Conservation (phyloP, 2,888 invertebrate genomes). For the Hirtodrosophila cameraria region DNA sequence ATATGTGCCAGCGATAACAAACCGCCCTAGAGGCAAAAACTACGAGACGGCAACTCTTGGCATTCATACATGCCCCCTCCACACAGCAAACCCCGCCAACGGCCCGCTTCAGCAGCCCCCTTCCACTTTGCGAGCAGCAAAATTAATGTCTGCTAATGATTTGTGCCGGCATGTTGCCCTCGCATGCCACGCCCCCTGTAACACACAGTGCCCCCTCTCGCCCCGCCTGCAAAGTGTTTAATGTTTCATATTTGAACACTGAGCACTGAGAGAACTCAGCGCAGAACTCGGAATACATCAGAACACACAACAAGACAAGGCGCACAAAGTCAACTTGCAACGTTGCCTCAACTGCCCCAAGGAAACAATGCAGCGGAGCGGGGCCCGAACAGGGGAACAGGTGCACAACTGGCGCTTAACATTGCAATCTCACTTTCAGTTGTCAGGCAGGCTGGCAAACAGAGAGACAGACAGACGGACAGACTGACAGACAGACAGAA, state of each 20-base stretch:
- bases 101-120: neutral
- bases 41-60: slow-evolving; percentile 40
- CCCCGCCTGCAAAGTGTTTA: slow-evolving; percentile 67
- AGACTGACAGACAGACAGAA: slow-evolving; percentile 1
- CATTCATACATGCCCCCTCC: neutral
- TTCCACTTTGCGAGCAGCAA: slow-evolving; percentile 48
- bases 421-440: slow-evolving; percentile 66
- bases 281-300: slow-evolving; percentile 34
- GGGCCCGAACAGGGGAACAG: slow-evolving; percentile 13
- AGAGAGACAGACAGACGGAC: neutral
- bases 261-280: slow-evolving; percentile 17
- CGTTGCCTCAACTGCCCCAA: slow-evolving; percentile 25
- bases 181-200: slow-evolving; percentile 27
- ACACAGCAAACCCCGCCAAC: neutral
- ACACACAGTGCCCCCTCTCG: neutral
- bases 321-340: slow-evolving; percentile 49
- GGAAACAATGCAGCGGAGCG: slow-evolving; percentile 3
- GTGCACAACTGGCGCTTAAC: slow-evolving; percentile 44
- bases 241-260: slow-evolving; percentile 70
- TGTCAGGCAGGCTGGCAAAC: slow-evolving; percentile 31
- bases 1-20: slow-evolving; percentile 68
- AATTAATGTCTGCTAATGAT: slow-evolving; percentile 78
- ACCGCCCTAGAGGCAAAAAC: slow-evolving; percentile 53
- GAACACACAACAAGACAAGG: slow-evolving; percentile 40
- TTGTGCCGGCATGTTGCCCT: slow-evolving; percentile 59